These are phyloP conservation scores for Melanotaenia maccullochi DNA, from an alignment of 2,797 vertebrate genomes.

Conservation along the genomic window DNA sequence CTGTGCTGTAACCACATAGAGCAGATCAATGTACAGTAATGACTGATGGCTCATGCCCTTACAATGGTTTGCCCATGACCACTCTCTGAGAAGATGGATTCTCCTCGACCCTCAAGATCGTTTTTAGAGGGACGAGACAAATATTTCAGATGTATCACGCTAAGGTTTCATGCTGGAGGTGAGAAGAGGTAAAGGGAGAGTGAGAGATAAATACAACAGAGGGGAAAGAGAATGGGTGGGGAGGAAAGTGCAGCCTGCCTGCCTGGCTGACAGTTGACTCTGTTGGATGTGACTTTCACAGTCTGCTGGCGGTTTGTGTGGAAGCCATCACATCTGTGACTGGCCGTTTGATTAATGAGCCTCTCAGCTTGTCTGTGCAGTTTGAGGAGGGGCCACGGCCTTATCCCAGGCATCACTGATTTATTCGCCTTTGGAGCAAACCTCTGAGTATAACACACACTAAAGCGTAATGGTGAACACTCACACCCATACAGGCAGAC, in stretches of 20 bases:
- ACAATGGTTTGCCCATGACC: conserved; percentile 71
- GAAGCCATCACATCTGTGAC: conserved; percentile 98
- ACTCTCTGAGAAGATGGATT: conserved; percentile 72
- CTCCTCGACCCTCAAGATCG: conserved; percentile 65
- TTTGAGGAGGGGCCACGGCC: conserved; percentile 91
- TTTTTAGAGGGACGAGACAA: conserved; percentile 77
- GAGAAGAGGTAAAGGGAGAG: conserved; percentile 71
- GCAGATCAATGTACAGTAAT: conserved; percentile 28
- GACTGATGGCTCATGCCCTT: conserved; percentile 65
- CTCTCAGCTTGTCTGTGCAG: conserved; percentile 92
- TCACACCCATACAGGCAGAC: conserved; percentile 77
- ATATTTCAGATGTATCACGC: conserved; percentile 75
- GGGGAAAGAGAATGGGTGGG: conserved; percentile 37
- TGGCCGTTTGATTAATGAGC: conserved; percentile 97
- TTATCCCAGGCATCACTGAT: conserved; percentile 93
- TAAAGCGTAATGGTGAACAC: conserved; percentile 84
- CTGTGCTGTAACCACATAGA: conserved; percentile 25
- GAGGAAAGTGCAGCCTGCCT: conserved; percentile 68
- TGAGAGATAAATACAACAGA: conserved; percentile 71
- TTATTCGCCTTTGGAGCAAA: conserved; percentile 89
- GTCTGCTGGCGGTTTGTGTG: conserved; percentile 94
- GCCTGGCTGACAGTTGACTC: conserved; percentile 88
- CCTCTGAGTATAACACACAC: conserved; percentile 85
- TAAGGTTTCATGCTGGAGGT: conserved; percentile 65
- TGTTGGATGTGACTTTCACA: conserved; percentile 99